A percentile compares a stretch with the other conserved stretches of the same genome.
phyloP scores from a whole-genome alignment of 2,113 vertebrate species.

The Monopterus albus region DNA sequence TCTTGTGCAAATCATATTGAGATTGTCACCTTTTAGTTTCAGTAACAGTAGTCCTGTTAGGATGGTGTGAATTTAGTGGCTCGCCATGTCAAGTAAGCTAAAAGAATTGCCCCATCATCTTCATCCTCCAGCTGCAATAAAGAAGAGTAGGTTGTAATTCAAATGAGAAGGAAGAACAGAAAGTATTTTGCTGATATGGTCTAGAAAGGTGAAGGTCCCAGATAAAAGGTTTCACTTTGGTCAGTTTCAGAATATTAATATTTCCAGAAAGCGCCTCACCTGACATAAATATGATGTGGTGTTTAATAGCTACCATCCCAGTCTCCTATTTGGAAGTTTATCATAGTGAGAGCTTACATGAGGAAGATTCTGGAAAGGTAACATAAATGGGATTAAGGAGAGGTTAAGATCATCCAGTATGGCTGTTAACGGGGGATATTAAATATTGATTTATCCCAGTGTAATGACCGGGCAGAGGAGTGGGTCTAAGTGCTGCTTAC shows the following conservation, averaged over 20 bases:
- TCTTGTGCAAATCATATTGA: slow-evolving; percentile 54
- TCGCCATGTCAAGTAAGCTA: slow-evolving; percentile 76
- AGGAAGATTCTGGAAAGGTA: slow-evolving; percentile 87
- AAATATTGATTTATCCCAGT: slow-evolving; percentile 92
- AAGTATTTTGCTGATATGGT: slow-evolving; percentile 69
- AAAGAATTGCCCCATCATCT: slow-evolving; percentile 75
- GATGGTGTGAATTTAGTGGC: slow-evolving; percentile 62
- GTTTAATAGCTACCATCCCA: slow-evolving; percentile 80
- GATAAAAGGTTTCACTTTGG: slow-evolving; percentile 86
- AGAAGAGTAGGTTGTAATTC: slow-evolving; percentile 74
- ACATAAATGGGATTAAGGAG: slow-evolving; percentile 91
- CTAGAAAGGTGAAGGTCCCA: slow-evolving; percentile 62
- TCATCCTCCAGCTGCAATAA: slow-evolving; percentile 70
- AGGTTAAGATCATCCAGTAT: slow-evolving; percentile 89
- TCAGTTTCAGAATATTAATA: slow-evolving; percentile 87
- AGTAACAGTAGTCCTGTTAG: slow-evolving; percentile 63
- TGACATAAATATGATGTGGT: slow-evolving; percentile 84
- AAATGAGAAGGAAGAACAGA: slow-evolving; percentile 55
- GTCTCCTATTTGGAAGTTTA: slow-evolving; percentile 86
- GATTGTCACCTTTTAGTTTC: slow-evolving; percentile 61
- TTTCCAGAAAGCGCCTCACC: slow-evolving; percentile 81
- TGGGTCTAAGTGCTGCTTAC: slow-evolving; percentile 88
- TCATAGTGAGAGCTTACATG: slow-evolving; percentile 83
- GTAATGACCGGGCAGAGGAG: slow-evolving; percentile 84
- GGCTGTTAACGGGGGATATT: slow-evolving; percentile 88